Evolutionary conservation across 2,113 vertebrate genomes (phyloP).

Genomic region (Perccottus glenii): DNA sequence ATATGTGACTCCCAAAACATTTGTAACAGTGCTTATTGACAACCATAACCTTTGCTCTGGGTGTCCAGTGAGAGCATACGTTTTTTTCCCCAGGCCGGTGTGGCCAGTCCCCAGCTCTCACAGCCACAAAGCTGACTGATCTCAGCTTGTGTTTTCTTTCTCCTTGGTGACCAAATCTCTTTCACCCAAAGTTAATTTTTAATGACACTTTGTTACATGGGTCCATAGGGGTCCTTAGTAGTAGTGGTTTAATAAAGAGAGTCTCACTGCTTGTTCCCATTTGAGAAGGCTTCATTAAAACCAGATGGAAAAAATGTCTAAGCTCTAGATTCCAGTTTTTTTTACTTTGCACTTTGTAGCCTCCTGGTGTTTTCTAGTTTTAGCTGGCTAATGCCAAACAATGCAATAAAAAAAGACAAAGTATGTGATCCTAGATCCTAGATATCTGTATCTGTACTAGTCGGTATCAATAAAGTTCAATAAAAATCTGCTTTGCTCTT

Average conservation of each 20-base stretch:
- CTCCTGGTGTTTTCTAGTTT: constrained; percentile 50
- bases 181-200: constrained; percentile 73
- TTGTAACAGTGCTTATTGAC: neutral
- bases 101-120: constrained; percentile 30
- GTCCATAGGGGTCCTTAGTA: constrained; percentile 63
- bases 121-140: constrained; percentile 41
- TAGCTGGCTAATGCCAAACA: constrained; percentile 1
- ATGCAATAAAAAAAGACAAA: constrained; percentile 50
- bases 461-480: no score
- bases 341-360: constrained; percentile 52
- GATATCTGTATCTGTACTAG: neutral
- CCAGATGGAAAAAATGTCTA: constrained; percentile 45
- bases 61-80: neutral
- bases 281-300: constrained; percentile 74
- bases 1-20: no score
- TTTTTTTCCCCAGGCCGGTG: neutral
- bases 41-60: neutral
- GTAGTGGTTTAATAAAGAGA: constrained; percentile 68
- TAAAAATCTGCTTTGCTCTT: no score
- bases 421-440: constrained; percentile 37
- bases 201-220: constrained; percentile 75
- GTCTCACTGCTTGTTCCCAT: constrained; percentile 58
- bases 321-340: constrained; percentile 57
- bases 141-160: constrained; percentile 19
- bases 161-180: constrained; percentile 68